Evolutionary conservation across 1,140 invertebrate genomes (phyloP).

Genomic region (Drusus annulatus): DNA sequence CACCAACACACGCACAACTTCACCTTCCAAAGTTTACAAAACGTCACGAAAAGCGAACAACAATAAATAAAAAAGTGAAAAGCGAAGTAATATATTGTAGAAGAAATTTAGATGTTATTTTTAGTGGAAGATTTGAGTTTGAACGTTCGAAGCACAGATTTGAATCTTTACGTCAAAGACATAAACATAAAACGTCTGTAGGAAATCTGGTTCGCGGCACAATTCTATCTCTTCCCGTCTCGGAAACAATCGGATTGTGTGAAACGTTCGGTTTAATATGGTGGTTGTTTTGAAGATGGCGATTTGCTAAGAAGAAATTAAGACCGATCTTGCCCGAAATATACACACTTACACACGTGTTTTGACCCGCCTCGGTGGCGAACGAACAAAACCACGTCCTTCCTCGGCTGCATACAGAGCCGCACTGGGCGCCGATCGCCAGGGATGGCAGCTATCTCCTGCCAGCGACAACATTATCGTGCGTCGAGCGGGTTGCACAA

Average conservation of each 20-base stretch:
- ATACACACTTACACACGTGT: constrained; percentile 33
- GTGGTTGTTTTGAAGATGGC: constrained; percentile 13
- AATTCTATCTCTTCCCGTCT: not conserved
- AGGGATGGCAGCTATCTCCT: not conserved
- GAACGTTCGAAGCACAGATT: constrained; percentile 17
- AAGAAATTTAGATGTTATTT: too few species aligned
- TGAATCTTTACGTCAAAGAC: not conserved
- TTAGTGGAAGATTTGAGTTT: too few species aligned
- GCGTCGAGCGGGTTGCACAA: not conserved
- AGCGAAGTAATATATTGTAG: too few species aligned
- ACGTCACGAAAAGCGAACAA: not conserved
- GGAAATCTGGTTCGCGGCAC: constrained; percentile 14
- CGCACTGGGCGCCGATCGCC: constrained; percentile 22
- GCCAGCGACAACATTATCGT: constrained; percentile 11
- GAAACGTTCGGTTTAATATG: not conserved
- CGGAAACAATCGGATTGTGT: not conserved
- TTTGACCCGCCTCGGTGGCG: not conserved
- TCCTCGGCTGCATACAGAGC: constrained; percentile 38
- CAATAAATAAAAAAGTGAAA: too few species aligned
- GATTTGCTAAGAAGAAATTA: constrained; percentile 7
- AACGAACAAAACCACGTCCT: constrained; percentile 14
- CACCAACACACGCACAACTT: constrained; percentile 23
- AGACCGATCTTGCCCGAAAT: constrained; percentile 22
- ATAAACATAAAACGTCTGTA: constrained; percentile 17
- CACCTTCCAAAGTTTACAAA: not conserved